Evolutionary conservation across 2,113 vertebrate genomes (phyloP), one percentile per base, ranked within the genome.

Genomic region (Trematomus loennbergii): DNA sequence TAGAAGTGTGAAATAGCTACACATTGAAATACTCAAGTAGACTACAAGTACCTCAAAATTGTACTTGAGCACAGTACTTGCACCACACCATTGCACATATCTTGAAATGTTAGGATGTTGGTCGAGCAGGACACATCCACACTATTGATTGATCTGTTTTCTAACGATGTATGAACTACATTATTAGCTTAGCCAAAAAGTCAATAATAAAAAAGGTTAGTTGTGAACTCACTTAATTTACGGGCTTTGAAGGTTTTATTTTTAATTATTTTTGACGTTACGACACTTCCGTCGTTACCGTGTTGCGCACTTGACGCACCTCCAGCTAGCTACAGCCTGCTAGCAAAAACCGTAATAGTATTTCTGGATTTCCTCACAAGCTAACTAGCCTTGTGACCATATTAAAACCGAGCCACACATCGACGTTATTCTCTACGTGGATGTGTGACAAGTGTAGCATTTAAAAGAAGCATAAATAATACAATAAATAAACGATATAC

Each of bases 241-340:
- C 29, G 3, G 3, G 3, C 3, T 48, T 4, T 9, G 0, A 57
- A 10, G 45, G 52, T 68, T 61, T 79, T 84, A 84, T 61, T 79
- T 55, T 79, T 77, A 2, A 29, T 16, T 2, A 53, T 36, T 4
- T 29, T 15, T 12, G 8, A 18, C 0, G 5, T 25, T 72, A 40
- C 66, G 59, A 36, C 53, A 70, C 29, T 66, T 80, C 64, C 78
- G 71, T 0, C 25, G 15, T 48, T 16, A 11, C 68, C 5, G 12
- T 6, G 58, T 12, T 57, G 58, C 72, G 71, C 58, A 57, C 58
- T 63, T 75, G 64, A 75, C 52, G 58, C 54, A 10, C 33, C 29
- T 54, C 5, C 43, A 43, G 76, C 60, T 83, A 83, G 29, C 16
- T 29, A 29, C 17, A 18, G 50, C 6, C 33, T 59, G 77, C 61